phyloP scores from a whole-genome alignment of 2,113 vertebrate genomes.

The Fregata magnificens region DNA sequence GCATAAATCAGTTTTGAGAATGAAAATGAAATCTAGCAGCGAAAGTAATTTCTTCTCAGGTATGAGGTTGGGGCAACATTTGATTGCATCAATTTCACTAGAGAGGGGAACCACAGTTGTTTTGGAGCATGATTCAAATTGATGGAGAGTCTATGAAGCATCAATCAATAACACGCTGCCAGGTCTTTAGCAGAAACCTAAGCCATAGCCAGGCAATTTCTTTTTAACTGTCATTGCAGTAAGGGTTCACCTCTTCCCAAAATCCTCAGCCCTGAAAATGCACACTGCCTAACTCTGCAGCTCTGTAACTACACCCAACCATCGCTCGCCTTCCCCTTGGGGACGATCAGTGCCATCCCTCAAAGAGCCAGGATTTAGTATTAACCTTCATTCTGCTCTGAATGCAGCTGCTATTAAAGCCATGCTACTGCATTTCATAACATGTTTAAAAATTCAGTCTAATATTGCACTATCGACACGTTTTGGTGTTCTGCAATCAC shows the following conservation, averaged over 20 bases:
- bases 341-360: rapidly evolving
- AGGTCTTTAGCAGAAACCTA: neutral
- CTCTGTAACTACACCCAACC: neutral
- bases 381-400: neutral
- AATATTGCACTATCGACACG: neutral
- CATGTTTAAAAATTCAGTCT: neutral
- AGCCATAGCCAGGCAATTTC: neutral
- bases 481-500: neutral
- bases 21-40: conserved; percentile 15
- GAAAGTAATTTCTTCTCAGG: conserved; percentile 8
- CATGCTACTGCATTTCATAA: neutral
- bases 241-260: neutral
- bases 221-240: neutral
- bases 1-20: conserved; percentile 30
- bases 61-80: neutral
- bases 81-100: conserved; percentile 2
- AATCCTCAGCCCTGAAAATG: neutral
- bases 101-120: neutral
- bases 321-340: rapidly evolving
- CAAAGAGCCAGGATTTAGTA: neutral
- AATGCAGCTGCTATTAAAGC: neutral
- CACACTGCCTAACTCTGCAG: neutral
- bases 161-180: neutral
- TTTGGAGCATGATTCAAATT: neutral
- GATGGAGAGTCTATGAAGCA: neutral